phyloP scores from a whole-genome alignment of 1,140 invertebrate species.

The Parapsyche elsis region DNA sequence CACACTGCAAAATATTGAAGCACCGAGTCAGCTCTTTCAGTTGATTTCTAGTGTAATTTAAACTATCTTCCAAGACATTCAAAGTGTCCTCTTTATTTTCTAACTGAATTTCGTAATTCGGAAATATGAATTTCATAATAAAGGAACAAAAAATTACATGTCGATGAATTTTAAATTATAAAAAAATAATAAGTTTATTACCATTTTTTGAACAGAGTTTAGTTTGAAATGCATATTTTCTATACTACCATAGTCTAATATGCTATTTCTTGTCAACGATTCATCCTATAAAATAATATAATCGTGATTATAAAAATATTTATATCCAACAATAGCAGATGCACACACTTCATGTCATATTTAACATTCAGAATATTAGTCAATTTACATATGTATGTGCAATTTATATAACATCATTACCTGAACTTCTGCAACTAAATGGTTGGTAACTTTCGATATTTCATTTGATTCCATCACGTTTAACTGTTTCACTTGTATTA shows the following conservation, averaged over 20 bases:
- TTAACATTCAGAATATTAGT: not conserved
- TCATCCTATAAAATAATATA: not conserved
- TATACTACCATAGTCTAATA: not conserved
- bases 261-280: not conserved
- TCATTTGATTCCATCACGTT: not conserved
- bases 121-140: not conserved
- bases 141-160: not conserved
- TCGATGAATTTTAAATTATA: not conserved
- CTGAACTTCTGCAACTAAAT: too few relatives aligned
- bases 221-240: constrained; percentile 26
- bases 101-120: constrained; percentile 25
- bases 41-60: constrained; percentile 34
- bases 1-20: constrained; percentile 36
- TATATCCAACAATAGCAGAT: too few relatives aligned
- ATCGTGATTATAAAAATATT: too few relatives aligned
- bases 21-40: constrained; percentile 31
- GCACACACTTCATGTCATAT: too few relatives aligned
- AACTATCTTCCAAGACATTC: constrained; percentile 38
- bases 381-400: not conserved
- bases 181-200: constrained; percentile 1
- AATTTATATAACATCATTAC: too few relatives aligned
- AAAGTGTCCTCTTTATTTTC: constrained; percentile 48
- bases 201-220: constrained; percentile 32
- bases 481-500: not conserved
- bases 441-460: too few relatives aligned